A percentile compares a stretch with the other conserved stretches of the same genome.
Evolutionary conservation across 2,113 vertebrate species (phyloP).

Genomic region (Cnemophilus loriae): DNA sequence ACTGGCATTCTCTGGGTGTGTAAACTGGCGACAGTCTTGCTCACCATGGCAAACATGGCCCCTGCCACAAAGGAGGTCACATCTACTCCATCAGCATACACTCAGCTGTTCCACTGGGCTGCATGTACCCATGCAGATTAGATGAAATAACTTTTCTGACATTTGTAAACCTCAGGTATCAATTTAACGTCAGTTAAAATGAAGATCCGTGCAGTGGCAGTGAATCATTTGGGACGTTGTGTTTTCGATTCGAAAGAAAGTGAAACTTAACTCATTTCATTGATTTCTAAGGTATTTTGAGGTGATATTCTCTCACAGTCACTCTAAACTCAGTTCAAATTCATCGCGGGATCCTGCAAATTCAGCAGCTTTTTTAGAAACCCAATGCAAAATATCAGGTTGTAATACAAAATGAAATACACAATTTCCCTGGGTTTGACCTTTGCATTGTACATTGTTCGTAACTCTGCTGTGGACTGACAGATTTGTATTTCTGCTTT

Average conservation of each 20-base stretch:
- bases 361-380: background rate
- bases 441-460: background rate
- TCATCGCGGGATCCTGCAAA: background rate
- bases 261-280: background rate
- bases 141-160: background rate
- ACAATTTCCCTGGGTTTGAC: background rate
- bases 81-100: background rate
- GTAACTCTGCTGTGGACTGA: background rate
- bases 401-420: background rate
- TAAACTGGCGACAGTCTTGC: background rate
- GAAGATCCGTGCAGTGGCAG: background rate
- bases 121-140: background rate
- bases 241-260: background rate
- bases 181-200: background rate
- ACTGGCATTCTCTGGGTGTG: background rate
- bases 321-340: background rate
- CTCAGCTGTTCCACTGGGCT: background rate
- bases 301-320: background rate
- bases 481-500: background rate
- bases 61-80: background rate
- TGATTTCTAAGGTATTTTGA: background rate
- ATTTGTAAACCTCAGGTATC: background rate
- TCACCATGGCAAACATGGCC: accelerated
- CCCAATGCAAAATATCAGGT: background rate
- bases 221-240: background rate